Evolutionary conservation across 2,888 invertebrate species (phyloP), one percentile per base, ranked within the genome.

Genomic region (Dasysyrphus tricinctus): DNA sequence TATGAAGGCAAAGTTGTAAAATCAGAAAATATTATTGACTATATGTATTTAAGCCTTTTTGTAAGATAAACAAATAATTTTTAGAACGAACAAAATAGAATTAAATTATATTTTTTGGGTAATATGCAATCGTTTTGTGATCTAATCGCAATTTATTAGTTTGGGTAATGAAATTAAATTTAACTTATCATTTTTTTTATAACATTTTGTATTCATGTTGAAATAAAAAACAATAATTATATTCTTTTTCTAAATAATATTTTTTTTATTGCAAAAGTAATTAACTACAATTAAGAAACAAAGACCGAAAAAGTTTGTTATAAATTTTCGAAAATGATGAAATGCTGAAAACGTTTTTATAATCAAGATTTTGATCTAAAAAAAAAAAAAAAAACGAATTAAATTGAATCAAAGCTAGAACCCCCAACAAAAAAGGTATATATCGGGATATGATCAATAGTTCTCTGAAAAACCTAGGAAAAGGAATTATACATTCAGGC

Each of bases 1-100:
- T 88, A 92, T 96, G 89, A 95, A 95, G 90, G 93, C 95, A 11
- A 94, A 94, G 89, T 88, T 92, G 83, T 92, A 91, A 89, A 47
- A 29, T 5, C 2, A 56, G 3, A 4, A 11, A 16, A n/a, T n/a
- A 44, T n/a, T 6, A 44, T 7, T 44, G 5, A n/a, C n/a, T 11
- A n/a, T 11, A 37, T 57, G 42, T n/a, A 49, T 49, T 14, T 32
- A 42, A 49, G 49, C 56, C 70, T 78, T 70, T 54, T 44, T 78
- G 82, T 82, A 73, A 79, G 82, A 82, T 79, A 81, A 44, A 12
- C 54, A 7, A 54, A 37, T 29, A 42, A 8, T 24, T n/a, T 8
- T 61, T 24, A 61, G 61, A 57, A 57, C 5, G 0, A 61, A n/a
- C 14, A 61, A 61, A 61, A 3, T 47, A 42, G 14, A 14, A 16